These are phyloP conservation scores for Symphodus melops DNA, from an alignment of 2,113 vertebrate genomes.

Conservation along the genomic window DNA sequence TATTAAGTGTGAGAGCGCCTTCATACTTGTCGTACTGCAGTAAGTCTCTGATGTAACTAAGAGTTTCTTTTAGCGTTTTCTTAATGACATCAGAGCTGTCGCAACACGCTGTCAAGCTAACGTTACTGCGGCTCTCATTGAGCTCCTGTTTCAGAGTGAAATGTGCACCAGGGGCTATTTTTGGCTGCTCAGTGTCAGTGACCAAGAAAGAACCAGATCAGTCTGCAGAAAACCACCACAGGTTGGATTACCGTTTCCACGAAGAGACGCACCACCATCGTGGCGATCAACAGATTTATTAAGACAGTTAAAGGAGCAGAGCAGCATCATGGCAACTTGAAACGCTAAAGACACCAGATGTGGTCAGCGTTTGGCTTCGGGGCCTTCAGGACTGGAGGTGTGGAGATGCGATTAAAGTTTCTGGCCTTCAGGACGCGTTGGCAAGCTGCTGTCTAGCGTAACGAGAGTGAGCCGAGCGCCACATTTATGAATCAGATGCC, in stretches of 20 bases:
- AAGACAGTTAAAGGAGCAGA: too few relatives aligned
- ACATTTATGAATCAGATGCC: slow-evolving; percentile 74
- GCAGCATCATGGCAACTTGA: too few relatives aligned
- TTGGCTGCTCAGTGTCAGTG: slow-evolving; percentile 13
- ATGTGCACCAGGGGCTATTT: slow-evolving; percentile 59
- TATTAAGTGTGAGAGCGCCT: too few relatives aligned
- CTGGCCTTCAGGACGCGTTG: neutral
- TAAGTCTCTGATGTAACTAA: too few relatives aligned
- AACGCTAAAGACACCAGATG: neutral
- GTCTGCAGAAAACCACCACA: neutral
- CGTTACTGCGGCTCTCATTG: slow-evolving; percentile 26
- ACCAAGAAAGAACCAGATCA: slow-evolving; percentile 26
- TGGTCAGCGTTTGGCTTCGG: neutral
- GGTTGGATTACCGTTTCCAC: too few relatives aligned
- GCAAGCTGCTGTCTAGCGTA: neutral
- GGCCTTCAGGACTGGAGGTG: neutral
- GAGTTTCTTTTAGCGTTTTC: neutral
- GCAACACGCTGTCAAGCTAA: slow-evolving; percentile 8
- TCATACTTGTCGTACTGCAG: too few relatives aligned
- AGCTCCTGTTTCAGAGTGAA: slow-evolving; percentile 51
- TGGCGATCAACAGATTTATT: neutral
- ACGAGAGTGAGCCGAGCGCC: slow-evolving; percentile 44
- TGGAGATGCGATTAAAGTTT: neutral
- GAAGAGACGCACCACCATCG: neutral
- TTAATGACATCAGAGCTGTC: neutral